A percentile compares a stretch with the other conserved stretches of the same genome.
Conservation (phyloP, 1,140 invertebrate species). For the Megathymus violae region DNA sequence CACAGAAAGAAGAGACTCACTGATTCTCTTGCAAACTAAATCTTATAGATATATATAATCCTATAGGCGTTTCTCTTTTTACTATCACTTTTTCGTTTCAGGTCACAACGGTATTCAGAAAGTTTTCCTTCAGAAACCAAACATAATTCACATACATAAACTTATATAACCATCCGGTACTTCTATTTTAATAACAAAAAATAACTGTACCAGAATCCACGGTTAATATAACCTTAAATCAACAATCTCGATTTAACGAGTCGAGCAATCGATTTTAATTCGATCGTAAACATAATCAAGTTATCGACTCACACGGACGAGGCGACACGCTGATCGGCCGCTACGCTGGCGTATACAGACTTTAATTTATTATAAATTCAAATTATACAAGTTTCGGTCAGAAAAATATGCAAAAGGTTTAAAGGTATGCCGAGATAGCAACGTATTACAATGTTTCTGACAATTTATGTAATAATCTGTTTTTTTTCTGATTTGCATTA, state of each 20-base stretch:
- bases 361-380: conserved; percentile 50
- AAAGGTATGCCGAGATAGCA: conserved; percentile 12
- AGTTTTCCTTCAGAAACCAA: too few relatives aligned
- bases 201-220: conserved; percentile 2
- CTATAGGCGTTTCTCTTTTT: too few relatives aligned
- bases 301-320: conserved; percentile 62
- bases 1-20: too few relatives aligned
- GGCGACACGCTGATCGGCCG: conserved; percentile 52
- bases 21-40: too few relatives aligned
- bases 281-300: conserved; percentile 65
- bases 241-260: conserved; percentile 33
- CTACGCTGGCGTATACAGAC: conserved; percentile 23
- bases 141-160: too few relatives aligned
- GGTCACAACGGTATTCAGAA: too few relatives aligned
- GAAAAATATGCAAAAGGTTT: conserved; percentile 37
- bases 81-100: too few relatives aligned
- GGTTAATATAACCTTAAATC: conserved; percentile 20
- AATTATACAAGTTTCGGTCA: conserved; percentile 41
- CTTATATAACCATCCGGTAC: too few relatives aligned
- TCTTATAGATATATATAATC: too few relatives aligned
- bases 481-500: background rate
- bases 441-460: conserved; percentile 11
- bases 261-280: conserved; percentile 72
- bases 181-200: too few relatives aligned
- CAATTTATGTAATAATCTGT: conserved; percentile 23